Percentiles rank a stretch among this genome's conserved stretches.
phyloP scores from a whole-genome alignment of 2,888 invertebrate genomes.

The Chirona hameri region DNA sequence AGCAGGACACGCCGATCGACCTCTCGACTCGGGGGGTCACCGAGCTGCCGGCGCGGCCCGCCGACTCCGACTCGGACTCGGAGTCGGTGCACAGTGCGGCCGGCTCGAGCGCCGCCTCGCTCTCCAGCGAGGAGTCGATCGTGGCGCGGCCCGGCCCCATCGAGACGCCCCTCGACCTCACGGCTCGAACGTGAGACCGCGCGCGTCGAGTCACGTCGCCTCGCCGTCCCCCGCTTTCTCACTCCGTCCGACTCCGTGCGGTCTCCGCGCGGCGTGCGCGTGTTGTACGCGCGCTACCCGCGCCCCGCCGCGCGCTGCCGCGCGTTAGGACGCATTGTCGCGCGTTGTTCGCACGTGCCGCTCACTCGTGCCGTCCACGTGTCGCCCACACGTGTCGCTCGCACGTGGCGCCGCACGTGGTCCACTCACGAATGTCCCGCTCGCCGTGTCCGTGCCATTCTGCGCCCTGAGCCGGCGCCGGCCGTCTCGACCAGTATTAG shows the following conservation, averaged over 20 bases:
- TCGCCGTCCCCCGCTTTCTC: background rate
- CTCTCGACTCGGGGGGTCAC: background rate
- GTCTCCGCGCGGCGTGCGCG: background rate
- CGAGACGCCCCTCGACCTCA: constrained; percentile 23
- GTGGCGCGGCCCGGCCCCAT: background rate
- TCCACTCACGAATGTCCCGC: background rate
- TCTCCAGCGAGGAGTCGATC: background rate
- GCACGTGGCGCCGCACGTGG: background rate
- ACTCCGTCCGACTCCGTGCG: background rate
- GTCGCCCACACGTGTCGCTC: too few species aligned
- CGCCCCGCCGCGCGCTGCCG: too few species aligned
- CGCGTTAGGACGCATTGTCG: too few species aligned
- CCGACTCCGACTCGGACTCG: background rate
- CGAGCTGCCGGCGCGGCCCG: background rate
- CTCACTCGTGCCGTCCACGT: background rate
- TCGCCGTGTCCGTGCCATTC: background rate
- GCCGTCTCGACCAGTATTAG: constrained; percentile 1
- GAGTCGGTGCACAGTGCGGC: constrained; percentile 12
- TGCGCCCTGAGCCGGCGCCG: background rate
- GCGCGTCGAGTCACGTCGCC: background rate
- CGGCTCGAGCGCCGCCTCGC: background rate
- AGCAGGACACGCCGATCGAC: constrained; percentile 23
- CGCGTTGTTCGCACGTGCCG: background rate
- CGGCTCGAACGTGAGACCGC: background rate
- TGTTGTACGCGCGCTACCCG: background rate